phyloP scores from a whole-genome alignment of 1,140 invertebrate genomes.

The Amphibalanus amphitrite region DNA sequence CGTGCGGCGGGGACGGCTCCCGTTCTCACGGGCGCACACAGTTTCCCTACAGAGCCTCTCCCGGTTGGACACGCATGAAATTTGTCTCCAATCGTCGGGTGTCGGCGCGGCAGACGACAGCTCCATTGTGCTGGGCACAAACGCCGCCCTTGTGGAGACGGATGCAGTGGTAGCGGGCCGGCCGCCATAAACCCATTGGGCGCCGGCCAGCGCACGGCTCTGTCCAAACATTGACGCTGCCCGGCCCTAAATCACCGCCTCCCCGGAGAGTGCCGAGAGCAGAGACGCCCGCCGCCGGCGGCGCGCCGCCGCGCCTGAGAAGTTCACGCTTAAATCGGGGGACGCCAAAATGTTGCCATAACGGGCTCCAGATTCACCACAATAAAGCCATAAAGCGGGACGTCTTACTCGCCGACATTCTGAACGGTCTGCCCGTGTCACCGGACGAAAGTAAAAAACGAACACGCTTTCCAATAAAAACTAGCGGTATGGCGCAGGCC shows the following conservation, averaged over 20 bases:
- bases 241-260: background rate
- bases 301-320: background rate
- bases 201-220: too few species aligned
- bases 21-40: background rate
- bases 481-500: background rate
- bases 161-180: background rate
- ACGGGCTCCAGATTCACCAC: background rate
- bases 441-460: background rate
- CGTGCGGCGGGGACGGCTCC: background rate
- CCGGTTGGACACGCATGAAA: background rate
- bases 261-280: too few species aligned
- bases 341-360: background rate
- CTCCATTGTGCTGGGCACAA: background rate
- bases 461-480: background rate
- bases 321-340: constrained; percentile 1
- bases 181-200: background rate
- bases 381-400: background rate
- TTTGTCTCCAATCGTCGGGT: background rate
- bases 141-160: background rate
- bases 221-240: background rate
- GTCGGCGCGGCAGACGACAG: background rate
- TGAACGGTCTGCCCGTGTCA: background rate
- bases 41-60: background rate
- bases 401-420: background rate
- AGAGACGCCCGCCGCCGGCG: background rate